Evolutionary conservation across 2,797 vertebrate genomes (phyloP), one percentile per base, ranked within the genome.

Genomic region (Notolabrus celidotus): DNA sequence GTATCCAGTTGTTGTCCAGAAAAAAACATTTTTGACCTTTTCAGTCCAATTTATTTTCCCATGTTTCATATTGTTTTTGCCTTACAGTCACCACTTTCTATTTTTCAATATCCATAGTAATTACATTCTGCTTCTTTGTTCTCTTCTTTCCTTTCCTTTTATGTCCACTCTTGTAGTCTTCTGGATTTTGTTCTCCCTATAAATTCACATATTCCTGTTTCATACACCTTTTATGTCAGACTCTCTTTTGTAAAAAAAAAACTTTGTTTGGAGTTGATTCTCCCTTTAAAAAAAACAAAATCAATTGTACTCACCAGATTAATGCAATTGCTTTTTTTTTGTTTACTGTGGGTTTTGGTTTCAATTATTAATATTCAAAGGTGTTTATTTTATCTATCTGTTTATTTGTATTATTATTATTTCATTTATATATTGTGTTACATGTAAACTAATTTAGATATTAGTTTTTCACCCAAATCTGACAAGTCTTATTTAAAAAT

Each of bases 1-100:
- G 49, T 69, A 66, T 59, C 45, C 25, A 31, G 27, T 41, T 62
- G 29, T 25, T 41, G 10, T 20, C 9, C 34, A 20, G 16, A 38
- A 54, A 36, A 53, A 53, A 73, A 63, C 17, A 63, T 7, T 4
- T 22, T 45, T 45, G 49, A 73, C 64, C 53, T 73, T 68, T 59
- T 59, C 23, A 38, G 1, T 43, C 34, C 34, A 10, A 29, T 58
- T 67, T 56, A 17, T 63, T 71, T 61, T 61, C 23, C 41, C 19
- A 66, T 51, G 16, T 29, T 47, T 41, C 10, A 12, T 5, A 16
- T 52, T 33, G 14, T 3, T 20, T 31, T 25, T 41, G 19, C 19
- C 39, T 53, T 46, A 41, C 15, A 47, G 52, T 45, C 33, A 19
- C 29, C 34, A 7, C 12, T 51, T 34, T 49, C 7, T 27, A 19